Evolutionary conservation across 2,113 vertebrate genomes (phyloP).

Genomic region (Phodopus roborovskii): DNA sequence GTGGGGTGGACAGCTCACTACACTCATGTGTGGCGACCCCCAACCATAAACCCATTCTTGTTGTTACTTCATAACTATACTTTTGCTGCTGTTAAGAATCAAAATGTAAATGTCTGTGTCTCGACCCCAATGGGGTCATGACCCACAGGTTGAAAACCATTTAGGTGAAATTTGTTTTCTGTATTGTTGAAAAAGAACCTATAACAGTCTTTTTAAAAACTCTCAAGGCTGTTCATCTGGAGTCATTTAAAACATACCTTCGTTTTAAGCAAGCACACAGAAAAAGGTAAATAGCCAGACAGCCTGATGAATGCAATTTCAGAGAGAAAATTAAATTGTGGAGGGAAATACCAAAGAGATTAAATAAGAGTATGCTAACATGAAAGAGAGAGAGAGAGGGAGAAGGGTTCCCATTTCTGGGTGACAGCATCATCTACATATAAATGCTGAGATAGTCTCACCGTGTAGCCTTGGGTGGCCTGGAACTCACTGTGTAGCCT

Average conservation of each 20-base stretch:
- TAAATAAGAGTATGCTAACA: neutral
- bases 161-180: neutral
- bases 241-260: neutral
- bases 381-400: neutral
- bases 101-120: neutral
- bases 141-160: neutral
- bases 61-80: neutral
- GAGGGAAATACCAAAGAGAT: neutral
- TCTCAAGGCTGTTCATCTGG: neutral
- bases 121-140: neutral
- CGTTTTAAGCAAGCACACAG: neutral
- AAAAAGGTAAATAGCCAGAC: slow-evolving; percentile 25
- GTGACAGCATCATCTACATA: neutral
- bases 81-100: neutral
- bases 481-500: neutral
- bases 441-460: neutral
- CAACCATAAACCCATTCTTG: neutral
- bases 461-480: neutral
- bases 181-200: slow-evolving; percentile 37
- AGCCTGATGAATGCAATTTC: neutral
- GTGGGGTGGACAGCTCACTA: too few species aligned
- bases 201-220: neutral
- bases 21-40: neutral
- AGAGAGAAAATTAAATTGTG: neutral
- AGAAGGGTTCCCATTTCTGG: neutral